Conservation (phyloP, 2,797 vertebrate genomes). For the Poecilia velifera region DNA sequence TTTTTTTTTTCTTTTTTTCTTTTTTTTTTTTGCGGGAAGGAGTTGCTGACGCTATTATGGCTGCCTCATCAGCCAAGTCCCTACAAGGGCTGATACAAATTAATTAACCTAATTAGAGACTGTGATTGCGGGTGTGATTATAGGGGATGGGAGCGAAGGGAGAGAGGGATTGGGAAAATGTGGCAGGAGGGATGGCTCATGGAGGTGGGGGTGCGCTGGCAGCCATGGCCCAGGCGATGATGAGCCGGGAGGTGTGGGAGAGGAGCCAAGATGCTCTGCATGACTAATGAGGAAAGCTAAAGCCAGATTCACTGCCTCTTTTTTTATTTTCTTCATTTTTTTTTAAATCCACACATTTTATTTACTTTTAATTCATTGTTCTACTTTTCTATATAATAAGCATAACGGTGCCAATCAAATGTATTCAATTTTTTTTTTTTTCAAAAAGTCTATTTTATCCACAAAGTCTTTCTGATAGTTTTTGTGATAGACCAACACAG, state of each 20-base stretch:
- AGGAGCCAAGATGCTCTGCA: slow-evolving; percentile 93
- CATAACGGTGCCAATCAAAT: too few species aligned
- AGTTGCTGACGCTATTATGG: slow-evolving; percentile 90
- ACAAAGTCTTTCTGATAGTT: not conserved
- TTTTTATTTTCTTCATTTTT: slow-evolving; percentile 32
- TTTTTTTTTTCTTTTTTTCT: slow-evolving; percentile 42
- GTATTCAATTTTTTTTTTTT: not conserved
- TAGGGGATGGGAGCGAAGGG: slow-evolving; percentile 75
- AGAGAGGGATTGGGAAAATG: slow-evolving; percentile 54
- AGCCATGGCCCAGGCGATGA: slow-evolving; percentile 94
- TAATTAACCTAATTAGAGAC: slow-evolving; percentile 99
- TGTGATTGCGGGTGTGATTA: slow-evolving; percentile 99
- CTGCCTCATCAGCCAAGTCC: slow-evolving; percentile 99
- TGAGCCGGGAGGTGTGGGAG: slow-evolving; percentile 95
- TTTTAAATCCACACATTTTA: slow-evolving; percentile 36
- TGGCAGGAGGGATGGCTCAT: slow-evolving; percentile 59
- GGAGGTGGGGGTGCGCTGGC: slow-evolving; percentile 87
- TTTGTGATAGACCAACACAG: not conserved
- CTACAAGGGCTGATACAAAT: slow-evolving; percentile 99
- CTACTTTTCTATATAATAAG: slow-evolving; percentile 2
- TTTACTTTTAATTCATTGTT: slow-evolving; percentile 28
- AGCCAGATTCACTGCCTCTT: slow-evolving; percentile 45
- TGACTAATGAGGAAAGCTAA: slow-evolving; percentile 86
- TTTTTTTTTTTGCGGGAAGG: slow-evolving; percentile 38
- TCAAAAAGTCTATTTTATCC: not conserved